Evolutionary conservation across 1,140 invertebrate genomes (phyloP).

Genomic region (Leucophenga varia): DNA sequence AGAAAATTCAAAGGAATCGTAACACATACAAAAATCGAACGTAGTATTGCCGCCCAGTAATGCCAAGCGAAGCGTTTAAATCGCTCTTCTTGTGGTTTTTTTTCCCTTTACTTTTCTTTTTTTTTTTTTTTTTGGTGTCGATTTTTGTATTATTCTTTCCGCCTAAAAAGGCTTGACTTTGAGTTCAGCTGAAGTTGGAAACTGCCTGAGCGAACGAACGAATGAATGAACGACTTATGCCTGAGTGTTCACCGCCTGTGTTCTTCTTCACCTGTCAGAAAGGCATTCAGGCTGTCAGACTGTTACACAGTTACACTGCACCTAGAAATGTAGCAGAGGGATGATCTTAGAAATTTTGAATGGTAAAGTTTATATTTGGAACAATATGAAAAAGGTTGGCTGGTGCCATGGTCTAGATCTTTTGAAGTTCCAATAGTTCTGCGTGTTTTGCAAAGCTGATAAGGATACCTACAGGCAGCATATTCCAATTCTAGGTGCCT

Average conservation of each 20-base stretch:
- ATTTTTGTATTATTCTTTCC: slow-evolving; percentile 25
- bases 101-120: slow-evolving; percentile 12
- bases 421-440: too few species aligned
- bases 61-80: neutral
- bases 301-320: slow-evolving; percentile 11
- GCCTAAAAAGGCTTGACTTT: slow-evolving; percentile 47
- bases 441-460: too few species aligned
- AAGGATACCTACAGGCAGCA: too few species aligned
- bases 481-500: too few species aligned
- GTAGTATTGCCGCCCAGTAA: neutral
- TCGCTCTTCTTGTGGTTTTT: slow-evolving; percentile 10
- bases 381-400: too few species aligned
- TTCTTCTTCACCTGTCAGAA: slow-evolving; percentile 47
- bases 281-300: slow-evolving; percentile 26
- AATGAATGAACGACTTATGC: too few species aligned
- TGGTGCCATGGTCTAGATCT: too few species aligned
- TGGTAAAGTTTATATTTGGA: too few species aligned
- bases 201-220: too few species aligned
- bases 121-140: slow-evolving; percentile 9
- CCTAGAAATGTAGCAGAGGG: too few species aligned
- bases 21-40: slow-evolving; percentile 38
- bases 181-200: slow-evolving; percentile 31
- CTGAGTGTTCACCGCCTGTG: slow-evolving; percentile 21
- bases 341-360: too few species aligned
- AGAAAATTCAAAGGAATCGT: slow-evolving; percentile 52